Conservation (phyloP, 2,888 invertebrate species). For the Leucophora obtusa region DNA sequence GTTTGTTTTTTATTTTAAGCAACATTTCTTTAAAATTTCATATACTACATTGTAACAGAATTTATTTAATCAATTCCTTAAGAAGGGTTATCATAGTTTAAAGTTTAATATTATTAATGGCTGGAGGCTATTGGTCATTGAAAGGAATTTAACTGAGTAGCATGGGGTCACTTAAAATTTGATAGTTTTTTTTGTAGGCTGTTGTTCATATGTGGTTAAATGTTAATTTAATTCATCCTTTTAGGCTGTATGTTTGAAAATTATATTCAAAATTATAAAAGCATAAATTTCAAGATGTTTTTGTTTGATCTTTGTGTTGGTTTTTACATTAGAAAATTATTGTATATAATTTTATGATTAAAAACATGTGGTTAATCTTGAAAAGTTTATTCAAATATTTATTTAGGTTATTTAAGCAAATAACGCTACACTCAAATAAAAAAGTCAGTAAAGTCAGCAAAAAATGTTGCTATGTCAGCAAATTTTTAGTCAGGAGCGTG, state of each 20-base stretch:
- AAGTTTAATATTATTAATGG: not conserved
- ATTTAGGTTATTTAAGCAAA: not conserved
- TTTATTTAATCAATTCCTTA: not conserved
- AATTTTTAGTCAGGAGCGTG: too few relatives aligned
- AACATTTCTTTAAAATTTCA: too few relatives aligned
- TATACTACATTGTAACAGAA: too few relatives aligned
- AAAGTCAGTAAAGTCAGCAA: too few relatives aligned
- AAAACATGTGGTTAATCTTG: not conserved
- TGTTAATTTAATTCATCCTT: not conserved
- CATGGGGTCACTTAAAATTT: not conserved
- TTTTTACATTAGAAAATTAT: not conserved
- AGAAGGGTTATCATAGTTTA: slow-evolving; percentile 2
- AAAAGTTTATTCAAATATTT: not conserved
- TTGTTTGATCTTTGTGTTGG: not conserved
- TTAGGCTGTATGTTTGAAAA: not conserved
- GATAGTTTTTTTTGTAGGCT: not conserved
- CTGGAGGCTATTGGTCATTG: slow-evolving; percentile 16
- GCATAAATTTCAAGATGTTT: not conserved
- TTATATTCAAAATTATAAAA: not conserved
- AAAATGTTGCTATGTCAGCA: too few relatives aligned
- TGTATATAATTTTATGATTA: not conserved
- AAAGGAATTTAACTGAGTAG: not conserved
- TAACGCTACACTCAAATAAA: too few relatives aligned
- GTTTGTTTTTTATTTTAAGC: too few relatives aligned
- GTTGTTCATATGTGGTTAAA: not conserved